Percentiles rank a stretch among this genome's conserved stretches.
Evolutionary conservation across 2,888 invertebrate genomes (phyloP).

Genomic region (Mythimna impura): DNA sequence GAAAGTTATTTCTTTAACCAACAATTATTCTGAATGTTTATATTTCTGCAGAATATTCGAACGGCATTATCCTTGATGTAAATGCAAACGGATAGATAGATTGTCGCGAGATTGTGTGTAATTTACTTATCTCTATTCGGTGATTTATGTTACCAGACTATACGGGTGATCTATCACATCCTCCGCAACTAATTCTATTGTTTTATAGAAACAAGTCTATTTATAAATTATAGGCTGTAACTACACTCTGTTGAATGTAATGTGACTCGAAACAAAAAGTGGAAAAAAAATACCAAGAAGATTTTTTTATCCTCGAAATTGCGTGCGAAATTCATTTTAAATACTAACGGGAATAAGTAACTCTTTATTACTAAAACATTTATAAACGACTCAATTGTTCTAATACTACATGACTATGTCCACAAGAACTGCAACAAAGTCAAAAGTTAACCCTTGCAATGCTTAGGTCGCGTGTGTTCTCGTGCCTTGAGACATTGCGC

Average conservation of each 20-base stretch:
- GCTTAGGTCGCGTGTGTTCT: constrained; percentile 48
- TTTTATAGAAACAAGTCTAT: constrained; percentile 10
- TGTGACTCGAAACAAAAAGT: too few relatives aligned
- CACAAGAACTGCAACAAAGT: constrained; percentile 24
- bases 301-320: background rate
- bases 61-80: background rate
- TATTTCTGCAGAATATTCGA: background rate
- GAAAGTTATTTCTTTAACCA: constrained; percentile 8
- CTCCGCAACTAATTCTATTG: constrained; percentile 27
- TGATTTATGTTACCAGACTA: constrained; percentile 43
- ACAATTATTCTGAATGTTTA: background rate
- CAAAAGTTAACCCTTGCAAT: constrained; percentile 47
- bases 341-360: too few relatives aligned
- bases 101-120: constrained; percentile 30
- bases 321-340: too few relatives aligned
- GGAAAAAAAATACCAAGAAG: background rate
- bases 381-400: constrained; percentile 1
- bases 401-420: background rate
- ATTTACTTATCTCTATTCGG: constrained; percentile 48
- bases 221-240: background rate
- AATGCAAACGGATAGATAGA: constrained; percentile 16
- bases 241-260: background rate
- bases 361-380: background rate
- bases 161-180: constrained; percentile 54
- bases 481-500: constrained; percentile 62